Conservation (phyloP, 2,888 invertebrate species). For the Meiosimyza decipiens region DNA sequence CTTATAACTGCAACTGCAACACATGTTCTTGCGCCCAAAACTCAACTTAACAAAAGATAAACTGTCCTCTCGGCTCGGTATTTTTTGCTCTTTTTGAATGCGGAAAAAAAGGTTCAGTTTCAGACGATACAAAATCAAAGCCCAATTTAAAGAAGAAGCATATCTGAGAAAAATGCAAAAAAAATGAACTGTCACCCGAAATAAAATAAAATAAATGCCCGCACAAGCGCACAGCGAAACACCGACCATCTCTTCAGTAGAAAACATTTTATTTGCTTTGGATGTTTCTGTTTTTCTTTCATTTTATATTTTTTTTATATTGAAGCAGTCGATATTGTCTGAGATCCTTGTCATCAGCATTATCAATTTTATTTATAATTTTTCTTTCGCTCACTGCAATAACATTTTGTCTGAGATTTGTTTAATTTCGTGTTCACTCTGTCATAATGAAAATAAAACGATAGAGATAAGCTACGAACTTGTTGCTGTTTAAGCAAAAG, state of each 20-base stretch:
- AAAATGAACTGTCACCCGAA: conserved; percentile 48
- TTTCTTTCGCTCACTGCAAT: conserved; percentile 6
- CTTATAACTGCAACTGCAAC: conserved; percentile 54
- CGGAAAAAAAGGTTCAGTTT: neutral
- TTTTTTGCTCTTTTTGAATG: neutral
- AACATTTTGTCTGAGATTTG: conserved; percentile 26
- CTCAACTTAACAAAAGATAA: conserved; percentile 37
- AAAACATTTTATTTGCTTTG: conserved; percentile 31
- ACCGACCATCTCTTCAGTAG: conserved; percentile 6
- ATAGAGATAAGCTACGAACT: conserved; percentile 44
- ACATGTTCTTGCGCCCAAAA: conserved; percentile 63
- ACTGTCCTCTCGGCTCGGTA: neutral
- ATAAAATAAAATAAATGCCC: conserved; percentile 50
- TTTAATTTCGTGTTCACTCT: neutral
- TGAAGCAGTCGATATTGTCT: neutral
- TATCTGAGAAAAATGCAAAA: conserved; percentile 21
- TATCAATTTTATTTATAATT: neutral
- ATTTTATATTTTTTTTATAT: neutral
- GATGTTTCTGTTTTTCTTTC: neutral
- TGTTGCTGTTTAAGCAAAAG: conserved; percentile 33
- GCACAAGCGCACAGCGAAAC: conserved; percentile 24
- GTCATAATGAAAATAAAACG: conserved; percentile 18
- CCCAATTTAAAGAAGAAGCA: conserved; percentile 32
- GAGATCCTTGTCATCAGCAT: conserved; percentile 29
- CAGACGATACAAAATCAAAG: conserved; percentile 15